Evolutionary conservation across 92 coral and sea anemone genomes (phyloP).

Genomic region (Porites lobata): DNA sequence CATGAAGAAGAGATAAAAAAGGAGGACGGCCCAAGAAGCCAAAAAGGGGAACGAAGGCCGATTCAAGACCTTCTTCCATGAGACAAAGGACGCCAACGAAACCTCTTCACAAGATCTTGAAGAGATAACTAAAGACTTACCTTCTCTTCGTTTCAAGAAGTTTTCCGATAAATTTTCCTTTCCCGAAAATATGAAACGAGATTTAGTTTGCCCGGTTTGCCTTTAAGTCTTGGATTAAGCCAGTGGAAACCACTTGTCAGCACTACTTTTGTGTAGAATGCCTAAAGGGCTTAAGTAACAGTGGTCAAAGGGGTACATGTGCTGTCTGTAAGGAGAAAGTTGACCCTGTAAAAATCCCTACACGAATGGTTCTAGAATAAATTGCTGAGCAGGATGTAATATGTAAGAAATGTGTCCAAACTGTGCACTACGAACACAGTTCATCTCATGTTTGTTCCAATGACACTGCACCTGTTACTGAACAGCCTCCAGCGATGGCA

Average conservation of each 20-base stretch:
- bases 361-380: neutral
- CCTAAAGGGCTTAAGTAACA: neutral
- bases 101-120: neutral
- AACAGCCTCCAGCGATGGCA: no score
- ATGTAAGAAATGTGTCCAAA: neutral
- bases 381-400: neutral
- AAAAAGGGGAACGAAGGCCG: constrained; percentile 8
- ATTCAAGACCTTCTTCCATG: neutral
- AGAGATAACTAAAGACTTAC: neutral
- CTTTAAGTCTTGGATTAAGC: neutral
- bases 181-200: neutral
- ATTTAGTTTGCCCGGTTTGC: neutral
- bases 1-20: neutral
- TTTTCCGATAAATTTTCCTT: neutral
- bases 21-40: constrained; percentile 13
- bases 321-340: neutral
- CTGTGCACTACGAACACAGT: neutral
- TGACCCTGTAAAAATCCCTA: neutral
- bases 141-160: neutral
- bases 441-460: no score
- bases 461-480: no score
- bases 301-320: neutral
- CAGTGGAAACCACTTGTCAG: constrained; percentile 10
- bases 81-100: neutral
- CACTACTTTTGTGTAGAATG: constrained; percentile 10